Conservation (phyloP, 2,888 invertebrate genomes). For the Chloroclystis v-ata region DNA sequence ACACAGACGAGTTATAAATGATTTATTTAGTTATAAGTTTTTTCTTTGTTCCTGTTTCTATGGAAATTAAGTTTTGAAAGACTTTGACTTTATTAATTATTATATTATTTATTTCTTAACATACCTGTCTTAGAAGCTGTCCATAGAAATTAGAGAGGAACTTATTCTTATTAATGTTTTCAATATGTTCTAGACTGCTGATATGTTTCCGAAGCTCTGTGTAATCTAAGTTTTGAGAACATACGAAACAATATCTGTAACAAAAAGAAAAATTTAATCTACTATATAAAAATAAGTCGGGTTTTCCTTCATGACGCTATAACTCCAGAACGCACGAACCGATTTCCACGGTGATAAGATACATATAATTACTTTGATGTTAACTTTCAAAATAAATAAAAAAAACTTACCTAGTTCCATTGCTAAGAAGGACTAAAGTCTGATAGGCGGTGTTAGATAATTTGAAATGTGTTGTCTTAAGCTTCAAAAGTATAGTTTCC, state of each 20-base stretch:
- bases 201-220: slow-evolving; percentile 5
- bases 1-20: no score
- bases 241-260: slow-evolving; percentile 21
- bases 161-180: slow-evolving; percentile 8
- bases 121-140: slow-evolving; percentile 43
- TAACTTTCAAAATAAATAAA: no score
- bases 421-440: slow-evolving; percentile 12
- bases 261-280: background rate
- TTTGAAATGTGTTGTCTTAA: slow-evolving; percentile 18
- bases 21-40: no score
- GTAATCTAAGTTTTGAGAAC: slow-evolving; percentile 4
- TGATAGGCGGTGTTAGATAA: slow-evolving; percentile 17
- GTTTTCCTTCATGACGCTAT: no score
- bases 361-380: no score
- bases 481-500: slow-evolving; percentile 17
- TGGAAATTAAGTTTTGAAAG: no score
- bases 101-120: background rate
- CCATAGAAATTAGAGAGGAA: slow-evolving; percentile 24
- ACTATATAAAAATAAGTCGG: background rate
- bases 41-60: no score
- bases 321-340: no score
- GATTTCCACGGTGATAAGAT: no score
- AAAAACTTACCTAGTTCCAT: slow-evolving; percentile 11
- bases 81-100: no score
- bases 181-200: slow-evolving; percentile 1